Evolutionary conservation across 2,888 invertebrate genomes (phyloP), one percentile per base, ranked within the genome.

Genomic region (Cistogaster globosa): DNA sequence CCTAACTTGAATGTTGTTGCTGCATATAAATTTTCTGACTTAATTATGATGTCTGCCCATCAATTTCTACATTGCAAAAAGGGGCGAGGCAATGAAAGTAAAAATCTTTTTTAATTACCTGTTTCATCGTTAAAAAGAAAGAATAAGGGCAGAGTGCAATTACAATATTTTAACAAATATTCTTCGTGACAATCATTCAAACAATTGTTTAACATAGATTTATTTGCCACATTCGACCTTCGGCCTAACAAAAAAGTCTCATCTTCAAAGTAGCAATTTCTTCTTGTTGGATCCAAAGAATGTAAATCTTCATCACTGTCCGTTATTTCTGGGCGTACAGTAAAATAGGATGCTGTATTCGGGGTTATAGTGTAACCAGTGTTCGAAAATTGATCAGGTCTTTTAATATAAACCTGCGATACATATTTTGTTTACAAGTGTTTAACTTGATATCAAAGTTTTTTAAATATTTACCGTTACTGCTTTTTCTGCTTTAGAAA

Each of bases 131-230:
- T 88, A n/a, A 14, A 58, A 0, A 89, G 82, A 84, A 91, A 92
- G 79, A 91, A 90, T 26, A 90, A 87, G 11, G 90, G 88, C 60
- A 91, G 26, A 2, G 91, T 88, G 71, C 92, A 92, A 75, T 92
- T 92, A 83, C 92, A 92, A 42, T 90, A 86, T 36, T 87, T 85
- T 3, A 90, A 20, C 65, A 91, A 60, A 80, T 92, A 89, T 14
- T 88, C 86, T 65, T 92, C 91, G n/a, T 92, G 92, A 72, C 92
- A 92, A 22, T 87, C 87, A 53, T 89, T 90, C 5, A 90, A 68
- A 26, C 92, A 92, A 83, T 92, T 92, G 38, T 87, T 83, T 32
- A 89, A 87, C 85, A 63, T 87, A 88, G n/a, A 75, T 42, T 78
- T 69, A 16, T 22, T 16, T 2, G 65, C 36, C 12, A 60, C 26